phyloP scores from a whole-genome alignment of 1,140 invertebrate genomes.

The Zaprionus davidi region DNA sequence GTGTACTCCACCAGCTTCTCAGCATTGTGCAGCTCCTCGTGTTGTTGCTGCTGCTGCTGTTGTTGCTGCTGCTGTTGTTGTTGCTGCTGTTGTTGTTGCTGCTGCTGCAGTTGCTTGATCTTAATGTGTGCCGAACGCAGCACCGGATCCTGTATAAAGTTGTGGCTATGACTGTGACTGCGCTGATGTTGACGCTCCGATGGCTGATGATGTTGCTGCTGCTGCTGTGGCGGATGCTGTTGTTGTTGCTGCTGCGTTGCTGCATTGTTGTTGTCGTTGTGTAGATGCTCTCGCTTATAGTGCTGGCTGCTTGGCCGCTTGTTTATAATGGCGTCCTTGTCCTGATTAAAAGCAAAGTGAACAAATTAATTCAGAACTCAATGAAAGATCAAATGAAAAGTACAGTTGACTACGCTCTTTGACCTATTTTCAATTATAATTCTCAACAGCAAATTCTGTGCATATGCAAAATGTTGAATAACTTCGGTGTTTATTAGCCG shows the following conservation, averaged over 20 bases:
- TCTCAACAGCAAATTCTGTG: too few species aligned
- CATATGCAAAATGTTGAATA: too few species aligned
- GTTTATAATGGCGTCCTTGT: slow-evolving; percentile 37
- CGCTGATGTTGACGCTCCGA: slow-evolving; percentile 61
- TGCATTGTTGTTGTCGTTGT: slow-evolving; percentile 38
- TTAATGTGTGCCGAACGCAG: slow-evolving; percentile 64
- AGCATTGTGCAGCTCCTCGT: slow-evolving; percentile 79
- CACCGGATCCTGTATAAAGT: slow-evolving; percentile 63
- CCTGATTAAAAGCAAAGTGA: slow-evolving; percentile 23
- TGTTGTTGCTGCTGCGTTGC: slow-evolving; percentile 27
- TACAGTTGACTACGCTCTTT: too few species aligned
- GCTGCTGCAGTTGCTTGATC: slow-evolving; percentile 62
- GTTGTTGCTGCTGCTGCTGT: slow-evolving; percentile 50
- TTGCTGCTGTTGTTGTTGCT: slow-evolving; percentile 57
- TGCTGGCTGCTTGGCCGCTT: slow-evolving; percentile 65
- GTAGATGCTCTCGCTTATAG: slow-evolving; percentile 63
- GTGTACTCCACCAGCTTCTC: slow-evolving; percentile 81
- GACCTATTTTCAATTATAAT: too few species aligned
- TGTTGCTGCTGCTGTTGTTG: slow-evolving; percentile 51
- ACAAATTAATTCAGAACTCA: background rate
- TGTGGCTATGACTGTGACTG: slow-evolving; percentile 71
- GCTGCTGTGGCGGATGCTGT: slow-evolving; percentile 16
- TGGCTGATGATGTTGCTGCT: slow-evolving; percentile 41
- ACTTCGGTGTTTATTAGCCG: too few species aligned
- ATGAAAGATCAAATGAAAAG: too few species aligned